A percentile compares a stretch with the other conserved stretches of the same genome.
phyloP scores from a whole-genome alignment of 2,888 invertebrate genomes.

The Lithosia quadra region DNA sequence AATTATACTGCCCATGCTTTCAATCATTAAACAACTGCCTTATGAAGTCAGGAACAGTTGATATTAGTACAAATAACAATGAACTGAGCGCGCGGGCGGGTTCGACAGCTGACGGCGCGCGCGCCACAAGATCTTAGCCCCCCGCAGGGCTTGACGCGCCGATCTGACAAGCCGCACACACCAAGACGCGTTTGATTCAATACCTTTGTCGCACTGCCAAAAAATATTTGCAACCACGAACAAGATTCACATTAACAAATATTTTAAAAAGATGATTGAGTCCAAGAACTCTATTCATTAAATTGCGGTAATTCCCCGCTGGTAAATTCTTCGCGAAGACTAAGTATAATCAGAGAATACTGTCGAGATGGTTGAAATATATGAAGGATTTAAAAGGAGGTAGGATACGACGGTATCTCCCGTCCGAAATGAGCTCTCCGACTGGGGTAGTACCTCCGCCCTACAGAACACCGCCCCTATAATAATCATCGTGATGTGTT shows the following conservation, averaged over 20 bases:
- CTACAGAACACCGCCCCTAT: too few relatives aligned
- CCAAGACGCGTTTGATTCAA: background rate
- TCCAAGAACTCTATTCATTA: conserved; percentile 1
- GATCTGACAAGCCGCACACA: conserved; percentile 12
- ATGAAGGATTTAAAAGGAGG: too few relatives aligned
- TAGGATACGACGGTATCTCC: too few relatives aligned
- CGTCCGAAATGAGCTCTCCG: too few relatives aligned
- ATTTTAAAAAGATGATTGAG: background rate
- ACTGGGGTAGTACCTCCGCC: too few relatives aligned
- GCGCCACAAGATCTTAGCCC: conserved; percentile 49
- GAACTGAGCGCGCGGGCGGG: conserved; percentile 22
- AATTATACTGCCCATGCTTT: background rate
- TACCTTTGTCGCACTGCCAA: conserved; percentile 5
- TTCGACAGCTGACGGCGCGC: conserved; percentile 43
- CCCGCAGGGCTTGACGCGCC: conserved; percentile 57
- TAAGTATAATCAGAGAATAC: too few relatives aligned
- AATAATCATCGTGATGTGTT: too few relatives aligned
- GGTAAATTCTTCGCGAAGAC: background rate
- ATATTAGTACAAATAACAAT: conserved; percentile 14
- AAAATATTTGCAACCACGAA: conserved; percentile 1
- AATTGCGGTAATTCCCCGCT: background rate
- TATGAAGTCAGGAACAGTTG: conserved; percentile 3
- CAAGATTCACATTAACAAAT: conserved; percentile 10
- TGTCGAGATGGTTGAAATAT: too few relatives aligned
- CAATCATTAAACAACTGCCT: background rate